Base-by-base conservation (phyloP, 2,113 vertebrate species). In the Trogon surrucura region DNA sequence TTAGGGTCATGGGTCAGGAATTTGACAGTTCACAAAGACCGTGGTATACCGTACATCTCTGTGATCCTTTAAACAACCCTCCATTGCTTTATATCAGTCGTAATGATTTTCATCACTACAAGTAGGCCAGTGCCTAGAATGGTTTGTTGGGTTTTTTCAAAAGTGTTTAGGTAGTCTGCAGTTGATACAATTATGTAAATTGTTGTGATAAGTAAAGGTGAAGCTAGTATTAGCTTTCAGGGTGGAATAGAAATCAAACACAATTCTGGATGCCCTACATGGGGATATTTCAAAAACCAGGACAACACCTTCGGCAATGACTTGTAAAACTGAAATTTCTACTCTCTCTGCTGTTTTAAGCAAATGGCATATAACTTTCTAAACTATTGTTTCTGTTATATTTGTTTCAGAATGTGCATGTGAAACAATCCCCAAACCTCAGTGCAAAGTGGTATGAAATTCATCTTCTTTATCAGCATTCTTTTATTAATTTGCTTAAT, bases 321-420 rank as follows among this genome's bases (percentile, higher is more conserved):
- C 54, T 82, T 77, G 11, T 53, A 51, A 30, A 89, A 62, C 23
- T 75, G n/a, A 9, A 15, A 20, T 77, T 89, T 70, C 27, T 91
- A 2, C 44, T 86, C 23, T 84, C 15, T 81, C 30, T 85, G 56
- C 11, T 94, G 3, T 48, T 69, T n/a, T 54, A 74, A 61, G 53
- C 4, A 89, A 77, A 32, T 60, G 10, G 13, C 7, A 16, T 34
- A 48, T 26, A 79, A 53, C 14, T 81, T 88, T 32, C 45, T 89
- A 61, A 95, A 56, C 11, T 73, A 1, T 73, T 91, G 56, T 85
- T 77, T 81, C 21, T 96, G 20, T 70, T 70, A 64, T 98, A 41
- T 92, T 98, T 82, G 23, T 97, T 98, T 94, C 96, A 99, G 99
- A 99, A 94, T 99, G 99, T 94, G 98, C 98, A 17, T 99, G 99